Conservation (phyloP, 1,140 invertebrate species). For the Linepithema humile region DNA sequence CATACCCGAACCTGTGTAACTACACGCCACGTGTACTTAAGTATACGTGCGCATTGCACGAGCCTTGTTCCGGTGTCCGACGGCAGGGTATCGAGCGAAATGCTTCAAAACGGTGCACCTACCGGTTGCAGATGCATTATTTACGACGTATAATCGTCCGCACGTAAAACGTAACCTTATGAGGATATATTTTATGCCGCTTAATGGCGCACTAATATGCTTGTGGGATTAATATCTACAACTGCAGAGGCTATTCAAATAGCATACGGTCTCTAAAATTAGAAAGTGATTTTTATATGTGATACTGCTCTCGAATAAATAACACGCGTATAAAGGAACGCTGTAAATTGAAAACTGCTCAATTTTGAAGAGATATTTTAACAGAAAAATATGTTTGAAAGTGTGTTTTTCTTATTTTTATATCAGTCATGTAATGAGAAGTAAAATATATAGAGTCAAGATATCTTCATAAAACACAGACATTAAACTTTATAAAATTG, state of each 20-base stretch:
- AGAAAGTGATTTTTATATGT: not conserved
- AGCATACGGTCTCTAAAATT: not conserved
- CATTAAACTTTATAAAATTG: not conserved
- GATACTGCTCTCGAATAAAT: not conserved
- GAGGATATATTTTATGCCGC: conserved; percentile 28
- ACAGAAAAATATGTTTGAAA: not conserved
- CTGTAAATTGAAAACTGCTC: not conserved
- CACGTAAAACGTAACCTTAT: conserved; percentile 43
- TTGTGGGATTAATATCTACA: conserved; percentile 14
- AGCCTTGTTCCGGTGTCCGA: conserved; percentile 30
- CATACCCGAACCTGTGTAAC: conserved; percentile 35
- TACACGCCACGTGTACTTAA: conserved; percentile 15
- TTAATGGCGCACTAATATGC: conserved; percentile 21
- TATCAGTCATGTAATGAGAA: not conserved
- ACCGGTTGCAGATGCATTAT: conserved; percentile 40
- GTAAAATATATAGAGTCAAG: not conserved
- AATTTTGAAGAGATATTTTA: not conserved
- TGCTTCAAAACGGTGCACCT: conserved; percentile 55
- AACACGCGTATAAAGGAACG: not conserved
- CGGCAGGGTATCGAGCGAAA: conserved; percentile 56
- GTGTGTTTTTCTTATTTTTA: not conserved
- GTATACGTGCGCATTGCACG: conserved; percentile 48
- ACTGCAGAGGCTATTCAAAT: not conserved
- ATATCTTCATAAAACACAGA: not conserved
- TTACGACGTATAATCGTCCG: conserved; percentile 30